Percentiles rank a stretch among this genome's conserved stretches.
phyloP scores from a whole-genome alignment of 2,888 invertebrate genomes.

The Hydriomena furcata region DNA sequence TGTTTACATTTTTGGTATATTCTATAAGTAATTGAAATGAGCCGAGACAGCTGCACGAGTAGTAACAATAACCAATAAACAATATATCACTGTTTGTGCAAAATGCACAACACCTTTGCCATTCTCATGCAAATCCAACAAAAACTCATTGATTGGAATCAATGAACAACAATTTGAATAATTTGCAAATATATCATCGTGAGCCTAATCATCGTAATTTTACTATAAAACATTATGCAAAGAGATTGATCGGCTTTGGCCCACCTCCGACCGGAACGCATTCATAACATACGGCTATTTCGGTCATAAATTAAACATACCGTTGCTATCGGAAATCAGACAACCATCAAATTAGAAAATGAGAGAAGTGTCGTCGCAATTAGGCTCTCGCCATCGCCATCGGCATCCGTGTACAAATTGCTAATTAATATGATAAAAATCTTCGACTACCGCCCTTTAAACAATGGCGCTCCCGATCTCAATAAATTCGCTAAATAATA shows the following conservation, averaged over 20 bases:
- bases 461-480: constrained; percentile 52
- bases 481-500: constrained; percentile 82
- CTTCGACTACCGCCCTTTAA: constrained; percentile 40
- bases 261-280: constrained; percentile 9
- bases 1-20: constrained; percentile 10
- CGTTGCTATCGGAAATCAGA: constrained; percentile 41
- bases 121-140: constrained; percentile 70
- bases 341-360: constrained; percentile 49
- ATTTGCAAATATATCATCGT: constrained; percentile 66
- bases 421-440: constrained; percentile 57
- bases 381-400: constrained; percentile 44
- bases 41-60: constrained; percentile 42
- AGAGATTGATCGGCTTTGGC: constrained; percentile 22
- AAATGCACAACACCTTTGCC: constrained; percentile 44
- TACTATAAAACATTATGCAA: constrained; percentile 43
- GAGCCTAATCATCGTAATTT: constrained; percentile 55
- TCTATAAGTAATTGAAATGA: constrained; percentile 28
- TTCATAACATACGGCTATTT: constrained; percentile 3
- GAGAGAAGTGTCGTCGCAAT: constrained; percentile 55
- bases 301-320: constrained; percentile 21
- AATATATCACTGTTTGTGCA: constrained; percentile 45
- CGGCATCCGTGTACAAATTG: constrained; percentile 68
- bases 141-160: constrained; percentile 64
- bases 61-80: constrained; percentile 41
- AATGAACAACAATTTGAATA: constrained; percentile 64